Base-by-base conservation (phyloP, 2,797 vertebrate genomes). In the Sciurus carolinensis region DNA sequence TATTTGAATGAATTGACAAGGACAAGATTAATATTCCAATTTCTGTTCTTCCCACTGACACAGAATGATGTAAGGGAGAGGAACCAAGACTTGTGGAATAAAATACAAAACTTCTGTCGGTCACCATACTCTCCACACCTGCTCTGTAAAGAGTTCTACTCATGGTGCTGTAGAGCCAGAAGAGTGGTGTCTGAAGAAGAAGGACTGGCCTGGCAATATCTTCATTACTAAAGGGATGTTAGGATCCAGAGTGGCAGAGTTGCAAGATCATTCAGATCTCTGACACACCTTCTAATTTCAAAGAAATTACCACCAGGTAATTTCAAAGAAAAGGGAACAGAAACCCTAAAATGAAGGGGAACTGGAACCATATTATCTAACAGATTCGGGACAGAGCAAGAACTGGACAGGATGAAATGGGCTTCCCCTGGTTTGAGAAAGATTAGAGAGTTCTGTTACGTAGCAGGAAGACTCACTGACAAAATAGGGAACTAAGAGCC, bases 241-340 rank as follows among this genome's bases (percentile, higher is more conserved):
- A 24, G 20, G 7, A 39, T 22, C 1, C 0, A 39, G 14, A 75
- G 22, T 6, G 22, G 2, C 44, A 67, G 82, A 24, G 15, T 44
- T 50, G 8, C 59, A n/a, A 85, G 52, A 4, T 20, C 50, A 39
- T 62, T 62, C 24, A 52, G 13, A 50, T 59, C 50, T 18, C 62
- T 72, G 75, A 57, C 24, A 5, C 28, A 81, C 47, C 9, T 75
- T 17, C 44, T 59, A 47, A 77, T 82, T 95, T 87, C 77, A 93
- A 81, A 95, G 47, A 77, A 82, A 93, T 76, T 20, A 62, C 20
- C 26, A 50, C 28, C 77, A 71, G 52, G 30, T 88, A 52, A 82
- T 86, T 96, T 89, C 73, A 90, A 89, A 95, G 79, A 83, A 91
- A 91, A n/a, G 69, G 4, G 15, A 85, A 80, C 22, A 77, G 30